Conservation (phyloP, 1,140 invertebrate genomes). For the Mya arenaria region DNA sequence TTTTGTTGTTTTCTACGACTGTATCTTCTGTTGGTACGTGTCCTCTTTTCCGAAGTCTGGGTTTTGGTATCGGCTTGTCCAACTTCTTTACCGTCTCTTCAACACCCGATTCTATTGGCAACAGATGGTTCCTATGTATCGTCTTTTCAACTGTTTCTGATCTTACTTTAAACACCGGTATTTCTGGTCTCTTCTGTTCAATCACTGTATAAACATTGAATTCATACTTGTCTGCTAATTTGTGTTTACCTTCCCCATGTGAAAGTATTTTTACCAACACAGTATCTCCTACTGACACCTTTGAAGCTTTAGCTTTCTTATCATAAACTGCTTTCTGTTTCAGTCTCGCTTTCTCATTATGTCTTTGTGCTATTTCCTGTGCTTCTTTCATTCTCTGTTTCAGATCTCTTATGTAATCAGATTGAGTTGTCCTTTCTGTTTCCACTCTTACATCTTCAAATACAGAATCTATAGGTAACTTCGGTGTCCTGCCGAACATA, state of each 20-base stretch:
- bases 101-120: background rate
- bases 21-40: too few relatives aligned
- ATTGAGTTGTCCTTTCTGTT: background rate
- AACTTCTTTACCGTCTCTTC: background rate
- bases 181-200: background rate
- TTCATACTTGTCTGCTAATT: constrained; percentile 10
- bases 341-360: background rate
- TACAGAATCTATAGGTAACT: background rate
- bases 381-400: background rate
- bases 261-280: constrained; percentile 9
- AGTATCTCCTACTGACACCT: background rate
- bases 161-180: background rate
- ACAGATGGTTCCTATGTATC: constrained; percentile 11
- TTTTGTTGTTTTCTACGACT: too few relatives aligned
- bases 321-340: constrained; percentile 7
- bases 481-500: background rate
- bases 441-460: background rate
- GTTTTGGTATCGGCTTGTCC: background rate
- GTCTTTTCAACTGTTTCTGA: background rate
- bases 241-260: background rate
- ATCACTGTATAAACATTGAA: constrained; percentile 7
- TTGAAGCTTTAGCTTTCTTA: background rate
- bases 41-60: too few relatives aligned
- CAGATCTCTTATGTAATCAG: background rate
- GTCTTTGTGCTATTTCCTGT: background rate